Evolutionary conservation across 2,797 vertebrate species (phyloP), one percentile per base, ranked within the genome.

Genomic region (Thamnophis elegans): DNA sequence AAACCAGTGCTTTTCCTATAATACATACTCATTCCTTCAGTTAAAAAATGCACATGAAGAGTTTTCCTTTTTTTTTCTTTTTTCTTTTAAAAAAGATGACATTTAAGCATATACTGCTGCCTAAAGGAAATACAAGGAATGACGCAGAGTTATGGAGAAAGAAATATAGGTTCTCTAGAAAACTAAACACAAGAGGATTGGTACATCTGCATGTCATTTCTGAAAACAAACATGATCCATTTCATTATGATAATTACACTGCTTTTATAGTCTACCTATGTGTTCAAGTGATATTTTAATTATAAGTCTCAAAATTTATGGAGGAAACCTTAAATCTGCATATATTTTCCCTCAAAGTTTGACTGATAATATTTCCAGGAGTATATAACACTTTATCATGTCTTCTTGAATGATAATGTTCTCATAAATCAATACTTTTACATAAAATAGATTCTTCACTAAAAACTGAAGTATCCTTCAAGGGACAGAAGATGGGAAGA

Each of bases 21-120:
- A 32, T 51, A 42, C 9, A 42, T 42, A 68, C 11, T 28, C 9
- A 53, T 28, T 51, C 26, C 7, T 53, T 89, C 42, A 51, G 42
- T 68, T 22, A 7, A 90, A 56, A 36, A 82, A 89, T 82, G 18
- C 87, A 60, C 53, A 56, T 86, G 18, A 82, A 62, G 32, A 86
- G 32, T 1, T 68, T 28, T 10, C 58, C 5, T 53, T 55, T 32
- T 16, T 78, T 42, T 42, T 14, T 32, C 2, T n/a, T 8, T 68
- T n/a, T 68, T 68, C 6, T 68, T 65, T 28, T 13, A 56, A 92
- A 86, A 9, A 51, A 10, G 36, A 58, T 73, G 60, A 87, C 90
- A 87, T 90, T 87, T 87, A 87, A 90, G 54, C 85, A 78, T 36
- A 90, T 22, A 87, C 60, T 92, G 89, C 92, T 92, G 89, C 89